Percentiles rank a stretch among this genome's conserved stretches.
Conservation (phyloP, 2,113 vertebrate species). For the Stigmatopora argus region DNA sequence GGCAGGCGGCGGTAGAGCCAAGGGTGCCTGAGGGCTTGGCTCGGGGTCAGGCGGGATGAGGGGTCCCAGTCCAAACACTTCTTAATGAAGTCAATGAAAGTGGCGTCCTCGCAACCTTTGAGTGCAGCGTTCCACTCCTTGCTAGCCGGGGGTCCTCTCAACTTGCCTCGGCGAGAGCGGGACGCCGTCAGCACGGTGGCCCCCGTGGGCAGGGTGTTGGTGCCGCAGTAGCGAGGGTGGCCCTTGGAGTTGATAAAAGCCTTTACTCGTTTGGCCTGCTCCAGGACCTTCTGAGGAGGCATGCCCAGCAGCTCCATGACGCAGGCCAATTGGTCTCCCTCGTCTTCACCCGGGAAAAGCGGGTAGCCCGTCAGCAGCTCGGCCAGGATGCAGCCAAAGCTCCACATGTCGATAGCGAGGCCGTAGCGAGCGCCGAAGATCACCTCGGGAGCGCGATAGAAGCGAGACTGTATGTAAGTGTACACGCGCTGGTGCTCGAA, state of each 20-base stretch:
- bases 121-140: slow-evolving; percentile 87
- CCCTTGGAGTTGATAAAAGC: slow-evolving; percentile 98
- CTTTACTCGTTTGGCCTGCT: slow-evolving; percentile 91
- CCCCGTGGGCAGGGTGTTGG: slow-evolving; percentile 79
- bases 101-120: slow-evolving; percentile 89
- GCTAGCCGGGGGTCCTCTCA: slow-evolving; percentile 85
- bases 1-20: slow-evolving; percentile 86
- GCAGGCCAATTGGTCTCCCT: slow-evolving; percentile 95
- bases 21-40: slow-evolving; percentile 86
- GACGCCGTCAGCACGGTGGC: slow-evolving; percentile 80
- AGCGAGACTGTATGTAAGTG: slow-evolving; percentile 97
- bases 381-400: slow-evolving; percentile 94
- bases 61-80: slow-evolving; percentile 97
- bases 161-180: slow-evolving; percentile 86
- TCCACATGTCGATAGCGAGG: slow-evolving; percentile 97
- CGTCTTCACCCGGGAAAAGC: slow-evolving; percentile 93
- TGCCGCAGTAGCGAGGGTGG: slow-evolving; percentile 90
- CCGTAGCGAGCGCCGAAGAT: slow-evolving; percentile 93
- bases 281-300: slow-evolving; percentile 88
- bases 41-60: slow-evolving; percentile 81
- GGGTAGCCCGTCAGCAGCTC: slow-evolving; percentile 94
- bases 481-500: slow-evolving; percentile 98
- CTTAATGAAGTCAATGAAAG: slow-evolving; percentile 92
- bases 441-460: slow-evolving; percentile 93
- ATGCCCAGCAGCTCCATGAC: slow-evolving; percentile 94